These are phyloP conservation scores for Taurulus bubalis DNA, from an alignment of 2,113 vertebrate species.

Conservation along the genomic window DNA sequence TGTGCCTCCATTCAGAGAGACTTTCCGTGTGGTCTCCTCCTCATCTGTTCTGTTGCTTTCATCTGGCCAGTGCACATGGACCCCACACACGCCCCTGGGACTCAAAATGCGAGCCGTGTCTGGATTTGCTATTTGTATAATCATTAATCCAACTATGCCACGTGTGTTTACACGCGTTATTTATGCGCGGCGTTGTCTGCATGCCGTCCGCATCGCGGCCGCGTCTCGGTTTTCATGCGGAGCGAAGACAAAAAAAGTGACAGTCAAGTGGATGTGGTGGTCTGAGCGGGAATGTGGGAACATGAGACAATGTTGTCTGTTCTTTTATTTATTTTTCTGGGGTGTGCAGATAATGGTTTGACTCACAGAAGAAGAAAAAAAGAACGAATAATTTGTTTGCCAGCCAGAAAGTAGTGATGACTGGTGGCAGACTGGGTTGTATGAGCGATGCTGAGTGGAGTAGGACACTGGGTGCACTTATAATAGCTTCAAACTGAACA, in stretches of 20 bases:
- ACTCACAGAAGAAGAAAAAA: background rate
- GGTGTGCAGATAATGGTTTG: background rate
- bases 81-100: conserved; percentile 46
- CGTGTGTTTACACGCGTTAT: conserved; percentile 61
- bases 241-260: background rate
- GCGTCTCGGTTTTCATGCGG: conserved; percentile 11
- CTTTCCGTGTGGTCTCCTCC: conserved; percentile 53
- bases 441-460: background rate
- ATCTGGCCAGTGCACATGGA: conserved; percentile 34
- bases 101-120: conserved; percentile 43
- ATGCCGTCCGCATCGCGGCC: conserved; percentile 14
- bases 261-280: background rate
- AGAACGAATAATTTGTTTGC: background rate
- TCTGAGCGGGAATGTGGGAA: background rate
- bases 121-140: conserved; percentile 56
- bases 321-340: background rate
- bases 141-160: conserved; percentile 49
- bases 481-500: background rate
- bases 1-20: conserved; percentile 33
- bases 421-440: background rate
- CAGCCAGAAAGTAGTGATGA: background rate
- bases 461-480: background rate
- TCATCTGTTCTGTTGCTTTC: conserved; percentile 57
- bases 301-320: background rate
- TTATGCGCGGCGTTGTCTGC: conserved; percentile 44